Conservation (phyloP, 1,140 invertebrate genomes). For the Drosophila chauvacae region DNA sequence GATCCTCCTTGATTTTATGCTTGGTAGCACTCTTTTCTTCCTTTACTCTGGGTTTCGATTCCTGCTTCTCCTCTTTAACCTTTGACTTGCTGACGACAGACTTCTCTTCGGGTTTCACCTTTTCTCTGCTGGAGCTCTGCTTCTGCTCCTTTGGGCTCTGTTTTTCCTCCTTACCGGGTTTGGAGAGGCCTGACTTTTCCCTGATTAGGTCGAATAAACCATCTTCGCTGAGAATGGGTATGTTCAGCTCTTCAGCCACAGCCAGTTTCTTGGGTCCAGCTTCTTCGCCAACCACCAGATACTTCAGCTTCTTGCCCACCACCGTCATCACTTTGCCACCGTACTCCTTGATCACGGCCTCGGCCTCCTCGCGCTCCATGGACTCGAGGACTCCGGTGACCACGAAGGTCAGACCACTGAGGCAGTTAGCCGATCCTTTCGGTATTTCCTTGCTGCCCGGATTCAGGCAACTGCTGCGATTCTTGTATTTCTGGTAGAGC, state of each 20-base stretch:
- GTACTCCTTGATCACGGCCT: constrained; percentile 90
- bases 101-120: constrained; percentile 21
- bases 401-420: constrained; percentile 92
- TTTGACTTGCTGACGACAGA: not conserved
- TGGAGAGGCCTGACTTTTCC: constrained; percentile 84
- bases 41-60: constrained; percentile 6
- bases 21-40: constrained; percentile 18
- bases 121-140: constrained; percentile 39
- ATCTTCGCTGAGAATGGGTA: constrained; percentile 92
- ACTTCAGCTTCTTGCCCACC: constrained; percentile 92
- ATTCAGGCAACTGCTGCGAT: constrained; percentile 90
- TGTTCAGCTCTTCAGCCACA: constrained; percentile 90
- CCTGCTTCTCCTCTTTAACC: constrained; percentile 19
- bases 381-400: constrained; percentile 95
- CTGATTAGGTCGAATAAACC: constrained; percentile 92
- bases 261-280: constrained; percentile 92
- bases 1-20: constrained; percentile 21
- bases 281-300: constrained; percentile 93
- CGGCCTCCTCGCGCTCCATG: constrained; percentile 92
- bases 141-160: constrained; percentile 33
- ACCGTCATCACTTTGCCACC: constrained; percentile 91
- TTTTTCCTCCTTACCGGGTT: constrained; percentile 27
- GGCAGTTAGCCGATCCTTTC: constrained; percentile 90
- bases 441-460: constrained; percentile 93
- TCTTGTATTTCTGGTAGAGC: constrained; percentile 90